Conservation (phyloP, 2,113 vertebrate genomes). For the Ariopsis seemanni region DNA sequence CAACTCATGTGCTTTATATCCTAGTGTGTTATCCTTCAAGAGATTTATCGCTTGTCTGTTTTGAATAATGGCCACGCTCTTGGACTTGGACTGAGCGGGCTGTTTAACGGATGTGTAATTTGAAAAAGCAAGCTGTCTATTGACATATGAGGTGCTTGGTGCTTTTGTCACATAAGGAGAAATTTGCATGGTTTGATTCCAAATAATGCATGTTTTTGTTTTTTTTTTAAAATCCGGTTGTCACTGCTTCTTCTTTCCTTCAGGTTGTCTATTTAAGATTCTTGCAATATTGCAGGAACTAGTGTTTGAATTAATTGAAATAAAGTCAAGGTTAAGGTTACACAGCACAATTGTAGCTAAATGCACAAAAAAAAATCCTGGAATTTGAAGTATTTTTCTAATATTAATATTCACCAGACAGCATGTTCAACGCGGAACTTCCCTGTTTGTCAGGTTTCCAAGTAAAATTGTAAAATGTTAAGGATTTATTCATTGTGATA, state of each 20-base stretch:
- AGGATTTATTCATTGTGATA: neutral
- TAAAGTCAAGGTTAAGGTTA: neutral
- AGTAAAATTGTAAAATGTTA: neutral
- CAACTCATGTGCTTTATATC: neutral
- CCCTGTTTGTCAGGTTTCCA: neutral
- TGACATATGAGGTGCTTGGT: neutral
- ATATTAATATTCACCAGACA: neutral
- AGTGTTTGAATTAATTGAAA: neutral
- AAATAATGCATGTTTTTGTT: neutral
- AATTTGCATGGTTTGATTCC: neutral
- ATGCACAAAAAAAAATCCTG: no score
- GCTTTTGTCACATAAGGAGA: constrained; percentile 7
- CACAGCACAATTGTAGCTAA: no score
- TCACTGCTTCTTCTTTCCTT: neutral
- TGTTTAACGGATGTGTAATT: neutral
- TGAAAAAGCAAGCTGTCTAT: neutral
- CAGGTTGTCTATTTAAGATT: neutral
- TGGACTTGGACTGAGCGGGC: neutral
- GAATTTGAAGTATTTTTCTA: no score
- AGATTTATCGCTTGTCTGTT: constrained; percentile 7
- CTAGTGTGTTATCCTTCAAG: constrained; percentile 16
- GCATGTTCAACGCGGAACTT: neutral
- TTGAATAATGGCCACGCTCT: neutral
- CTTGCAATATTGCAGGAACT: neutral
- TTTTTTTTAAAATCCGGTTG: neutral